These are phyloP conservation scores for Nineta flava DNA, from an alignment of 2,888 invertebrate genomes.

Conservation along the genomic window DNA sequence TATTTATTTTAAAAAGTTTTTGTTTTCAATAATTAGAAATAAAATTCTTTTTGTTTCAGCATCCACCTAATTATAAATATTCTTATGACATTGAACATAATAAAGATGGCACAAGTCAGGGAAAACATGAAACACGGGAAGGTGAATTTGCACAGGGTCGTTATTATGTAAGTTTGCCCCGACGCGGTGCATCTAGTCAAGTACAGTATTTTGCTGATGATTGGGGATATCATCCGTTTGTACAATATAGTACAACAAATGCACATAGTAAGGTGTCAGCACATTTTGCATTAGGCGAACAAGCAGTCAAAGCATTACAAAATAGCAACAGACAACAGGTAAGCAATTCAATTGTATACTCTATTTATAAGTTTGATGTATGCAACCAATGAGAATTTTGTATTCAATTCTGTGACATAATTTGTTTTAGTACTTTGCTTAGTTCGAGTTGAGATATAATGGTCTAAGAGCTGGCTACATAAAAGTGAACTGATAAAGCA, in stretches of 20 bases:
- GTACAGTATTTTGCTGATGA: slow-evolving; percentile 45
- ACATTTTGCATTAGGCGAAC: slow-evolving; percentile 38
- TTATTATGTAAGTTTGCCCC: slow-evolving; percentile 21
- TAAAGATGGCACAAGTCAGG: slow-evolving; percentile 26
- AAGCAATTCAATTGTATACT: slow-evolving; percentile 5
- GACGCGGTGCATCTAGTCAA: slow-evolving; percentile 24
- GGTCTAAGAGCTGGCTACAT: too few species aligned
- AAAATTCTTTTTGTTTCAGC: slow-evolving; percentile 18
- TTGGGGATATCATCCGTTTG: slow-evolving; percentile 47
- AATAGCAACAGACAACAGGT: slow-evolving; percentile 17
- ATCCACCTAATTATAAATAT: slow-evolving; percentile 35
- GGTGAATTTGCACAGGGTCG: slow-evolving; percentile 29
- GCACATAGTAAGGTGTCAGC: slow-evolving; percentile 32
- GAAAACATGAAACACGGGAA: slow-evolving; percentile 28
- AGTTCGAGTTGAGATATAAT: too few species aligned
- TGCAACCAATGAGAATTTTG: too few species aligned
- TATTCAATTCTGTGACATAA: too few species aligned
- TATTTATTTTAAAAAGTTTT: too few species aligned
- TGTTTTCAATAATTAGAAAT: not conserved
- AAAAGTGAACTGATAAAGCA: too few species aligned
- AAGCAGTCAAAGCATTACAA: slow-evolving; percentile 32
- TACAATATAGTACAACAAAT: slow-evolving; percentile 35
- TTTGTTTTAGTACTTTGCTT: too few species aligned
- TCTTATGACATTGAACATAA: slow-evolving; percentile 25
- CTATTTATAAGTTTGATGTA: not conserved